phyloP scores from a whole-genome alignment of 2,888 invertebrate species.

The Alviniconcha strummeri region DNA sequence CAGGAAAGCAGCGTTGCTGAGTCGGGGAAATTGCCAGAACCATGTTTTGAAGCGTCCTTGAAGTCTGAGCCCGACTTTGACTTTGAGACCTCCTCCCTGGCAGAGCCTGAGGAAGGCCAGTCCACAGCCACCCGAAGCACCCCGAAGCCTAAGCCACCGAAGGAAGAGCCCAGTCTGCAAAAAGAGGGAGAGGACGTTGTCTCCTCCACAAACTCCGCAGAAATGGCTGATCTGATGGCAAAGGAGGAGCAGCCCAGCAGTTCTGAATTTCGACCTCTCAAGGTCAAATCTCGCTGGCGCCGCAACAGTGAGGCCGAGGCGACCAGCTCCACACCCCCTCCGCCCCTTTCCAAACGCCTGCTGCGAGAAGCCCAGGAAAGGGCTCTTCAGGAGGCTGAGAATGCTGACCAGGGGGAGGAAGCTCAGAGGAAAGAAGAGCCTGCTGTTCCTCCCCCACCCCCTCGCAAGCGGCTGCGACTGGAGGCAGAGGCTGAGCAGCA shows the following conservation, averaged over 20 bases:
- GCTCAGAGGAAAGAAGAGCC: neutral
- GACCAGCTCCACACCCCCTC: slow-evolving; percentile 29
- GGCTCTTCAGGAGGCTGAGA: slow-evolving; percentile 29
- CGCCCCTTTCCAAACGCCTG: slow-evolving; percentile 20
- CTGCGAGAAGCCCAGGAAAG: slow-evolving; percentile 24
- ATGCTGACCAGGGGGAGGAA: neutral
- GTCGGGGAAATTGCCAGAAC: slow-evolving; percentile 26
- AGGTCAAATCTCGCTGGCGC: slow-evolving; percentile 65
- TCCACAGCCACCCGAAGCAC: neutral
- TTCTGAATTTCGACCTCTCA: slow-evolving; percentile 33
- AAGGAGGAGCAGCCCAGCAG: slow-evolving; percentile 18
- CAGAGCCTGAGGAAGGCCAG: neutral
- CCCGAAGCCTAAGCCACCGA: neutral
- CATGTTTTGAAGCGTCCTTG: slow-evolving; percentile 33
- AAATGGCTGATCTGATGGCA: neutral
- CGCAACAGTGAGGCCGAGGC: slow-evolving; percentile 63
- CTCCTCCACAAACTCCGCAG: slow-evolving; percentile 31
- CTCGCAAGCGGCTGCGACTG: slow-evolving; percentile 6
- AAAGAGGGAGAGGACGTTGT: slow-evolving; percentile 20
- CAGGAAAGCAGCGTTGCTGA: neutral
- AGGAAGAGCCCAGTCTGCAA: slow-evolving; percentile 1
- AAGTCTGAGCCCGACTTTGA: slow-evolving; percentile 35
- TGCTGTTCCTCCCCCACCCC: neutral
- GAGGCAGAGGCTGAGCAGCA: slow-evolving; percentile 15
- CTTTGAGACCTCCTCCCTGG: neutral